phyloP scores from a whole-genome alignment of 2,797 vertebrate genomes.

The Tragopan temminckii region DNA sequence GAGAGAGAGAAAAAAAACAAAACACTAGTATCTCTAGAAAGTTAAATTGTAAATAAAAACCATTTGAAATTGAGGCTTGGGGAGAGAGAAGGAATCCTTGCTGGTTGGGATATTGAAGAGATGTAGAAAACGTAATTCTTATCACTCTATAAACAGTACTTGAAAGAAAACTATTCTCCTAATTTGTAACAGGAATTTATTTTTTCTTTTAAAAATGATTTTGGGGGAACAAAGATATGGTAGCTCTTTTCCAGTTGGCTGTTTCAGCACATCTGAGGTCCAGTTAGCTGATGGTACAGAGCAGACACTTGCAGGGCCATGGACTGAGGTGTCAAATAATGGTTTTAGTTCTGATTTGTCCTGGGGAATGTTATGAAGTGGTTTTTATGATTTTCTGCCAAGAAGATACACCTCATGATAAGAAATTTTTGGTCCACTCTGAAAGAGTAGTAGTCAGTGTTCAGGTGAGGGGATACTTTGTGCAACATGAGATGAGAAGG shows the following conservation, averaged over 20 bases:
- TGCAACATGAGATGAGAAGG: conserved; percentile 51
- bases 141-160: conserved; percentile 29
- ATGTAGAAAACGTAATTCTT: conserved; percentile 59
- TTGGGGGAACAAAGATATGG: conserved; percentile 47
- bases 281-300: background rate
- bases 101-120: conserved; percentile 32
- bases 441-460: background rate
- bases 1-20: background rate
- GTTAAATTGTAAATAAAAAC: conserved; percentile 49
- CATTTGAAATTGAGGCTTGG: conserved; percentile 30
- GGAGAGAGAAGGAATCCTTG: conserved; percentile 9
- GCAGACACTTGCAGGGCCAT: background rate
- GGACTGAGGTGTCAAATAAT: background rate
- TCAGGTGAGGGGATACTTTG: background rate
- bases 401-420: background rate
- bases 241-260: conserved; percentile 34
- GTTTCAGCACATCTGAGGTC: background rate
- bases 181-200: conserved; percentile 48
- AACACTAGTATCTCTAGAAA: conserved; percentile 54
- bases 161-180: conserved; percentile 26
- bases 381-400: background rate
- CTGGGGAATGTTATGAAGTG: background rate
- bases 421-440: background rate
- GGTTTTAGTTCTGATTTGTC: background rate
- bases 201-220: conserved; percentile 51